A percentile compares a stretch with the other conserved stretches of the same genome.
Conservation (phyloP, 2,113 vertebrate genomes). For the Pygoscelis adeliae region DNA sequence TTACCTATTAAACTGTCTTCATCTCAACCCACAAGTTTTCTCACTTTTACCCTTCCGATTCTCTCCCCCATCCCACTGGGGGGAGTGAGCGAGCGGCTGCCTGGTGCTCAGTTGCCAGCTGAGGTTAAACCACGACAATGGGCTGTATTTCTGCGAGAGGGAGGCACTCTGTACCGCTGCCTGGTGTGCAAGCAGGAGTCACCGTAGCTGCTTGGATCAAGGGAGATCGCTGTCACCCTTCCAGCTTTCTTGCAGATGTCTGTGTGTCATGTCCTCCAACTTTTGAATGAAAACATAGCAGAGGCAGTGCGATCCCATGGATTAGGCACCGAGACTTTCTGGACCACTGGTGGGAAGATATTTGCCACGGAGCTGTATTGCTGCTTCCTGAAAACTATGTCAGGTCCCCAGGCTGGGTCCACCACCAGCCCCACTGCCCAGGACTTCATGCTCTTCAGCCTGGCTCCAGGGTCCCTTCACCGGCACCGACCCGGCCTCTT, state of each 20-base stretch:
- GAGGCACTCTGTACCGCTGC: neutral
- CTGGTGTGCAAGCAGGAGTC: neutral
- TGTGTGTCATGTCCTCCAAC: neutral
- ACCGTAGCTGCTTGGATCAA: neutral
- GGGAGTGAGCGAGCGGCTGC: no score
- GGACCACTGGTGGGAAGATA: neutral
- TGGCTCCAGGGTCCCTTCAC: neutral
- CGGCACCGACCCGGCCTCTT: accelerated
- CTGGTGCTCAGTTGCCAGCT: no score
- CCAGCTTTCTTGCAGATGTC: neutral
- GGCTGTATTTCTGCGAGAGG: neutral
- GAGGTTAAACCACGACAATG: no score
- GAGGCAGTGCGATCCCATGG: neutral
- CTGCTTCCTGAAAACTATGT: neutral
- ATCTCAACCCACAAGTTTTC: no score
- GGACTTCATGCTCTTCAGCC: neutral
- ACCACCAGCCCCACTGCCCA: neutral
- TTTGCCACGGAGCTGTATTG: neutral
- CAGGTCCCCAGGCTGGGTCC: neutral
- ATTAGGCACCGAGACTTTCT: accelerated
- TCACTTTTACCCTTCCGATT: no score
- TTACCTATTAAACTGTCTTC: no score
- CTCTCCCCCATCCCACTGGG: no score
- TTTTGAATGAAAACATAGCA: neutral
- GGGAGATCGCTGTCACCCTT: neutral